Evolutionary conservation across 1,140 invertebrate species (phyloP).

Genomic region (Oncopodura yosiiana): DNA sequence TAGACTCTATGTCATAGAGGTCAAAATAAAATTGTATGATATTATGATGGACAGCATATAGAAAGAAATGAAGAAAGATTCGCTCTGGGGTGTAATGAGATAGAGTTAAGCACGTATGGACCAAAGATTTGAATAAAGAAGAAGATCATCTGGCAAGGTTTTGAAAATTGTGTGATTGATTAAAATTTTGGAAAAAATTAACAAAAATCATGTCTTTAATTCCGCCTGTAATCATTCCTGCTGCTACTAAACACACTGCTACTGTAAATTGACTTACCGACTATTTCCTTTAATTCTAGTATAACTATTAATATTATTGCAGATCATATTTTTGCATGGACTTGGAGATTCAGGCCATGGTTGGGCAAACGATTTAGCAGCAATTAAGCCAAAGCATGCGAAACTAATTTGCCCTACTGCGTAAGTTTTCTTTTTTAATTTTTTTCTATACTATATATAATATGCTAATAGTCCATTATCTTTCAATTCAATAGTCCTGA

Average conservation of each 20-base stretch:
- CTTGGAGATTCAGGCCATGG: conserved; percentile 61
- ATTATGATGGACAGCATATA: too few relatives aligned
- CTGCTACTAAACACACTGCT: conserved; percentile 41
- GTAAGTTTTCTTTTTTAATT: conserved; percentile 45
- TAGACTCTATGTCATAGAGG: too few relatives aligned
- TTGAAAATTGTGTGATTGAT: too few relatives aligned
- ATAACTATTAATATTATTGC: conserved; percentile 12
- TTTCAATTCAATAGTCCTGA: conserved; percentile 50
- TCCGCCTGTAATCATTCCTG: conserved; percentile 40
- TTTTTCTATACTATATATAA: conserved; percentile 1
- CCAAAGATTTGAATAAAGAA: too few relatives aligned
- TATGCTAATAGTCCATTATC: conserved; percentile 30
- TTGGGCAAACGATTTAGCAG: conserved; percentile 75
- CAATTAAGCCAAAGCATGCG: conserved; percentile 66
- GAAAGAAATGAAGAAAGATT: too few relatives aligned
- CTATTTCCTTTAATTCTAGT: background rate
- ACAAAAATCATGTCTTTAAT: conserved; percentile 14
- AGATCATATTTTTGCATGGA: conserved; percentile 53
- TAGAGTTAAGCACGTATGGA: too few relatives aligned
- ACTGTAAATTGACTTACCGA: conserved; percentile 38
- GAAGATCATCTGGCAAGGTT: too few relatives aligned
- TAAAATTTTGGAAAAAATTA: background rate
- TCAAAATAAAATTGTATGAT: too few relatives aligned
- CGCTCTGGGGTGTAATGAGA: too few relatives aligned
- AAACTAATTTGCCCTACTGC: conserved; percentile 94